phyloP scores from a whole-genome alignment of 2,888 invertebrate genomes.

The Augochlorella aurata region DNA sequence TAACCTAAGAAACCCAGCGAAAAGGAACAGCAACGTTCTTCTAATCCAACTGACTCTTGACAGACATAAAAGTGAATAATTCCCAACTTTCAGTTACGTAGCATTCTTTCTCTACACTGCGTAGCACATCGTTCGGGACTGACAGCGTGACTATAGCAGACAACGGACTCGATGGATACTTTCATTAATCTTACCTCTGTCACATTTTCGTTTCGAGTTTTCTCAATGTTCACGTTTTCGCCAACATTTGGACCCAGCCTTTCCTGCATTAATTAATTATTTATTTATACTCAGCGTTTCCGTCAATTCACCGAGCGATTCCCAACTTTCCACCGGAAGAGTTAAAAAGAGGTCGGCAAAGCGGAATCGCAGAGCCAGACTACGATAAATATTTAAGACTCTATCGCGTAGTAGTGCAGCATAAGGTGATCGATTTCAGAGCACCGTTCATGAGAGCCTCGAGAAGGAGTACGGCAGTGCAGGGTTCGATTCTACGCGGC shows the following conservation, averaged over 20 bases:
- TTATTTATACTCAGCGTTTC: too few species aligned
- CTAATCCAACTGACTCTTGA: neutral
- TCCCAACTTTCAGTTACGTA: neutral
- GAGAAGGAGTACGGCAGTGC: neutral
- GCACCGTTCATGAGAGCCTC: neutral
- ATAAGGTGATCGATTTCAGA: constrained; percentile 1
- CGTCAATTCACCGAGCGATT: neutral
- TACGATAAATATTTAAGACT: neutral
- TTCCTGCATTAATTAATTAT: too few species aligned
- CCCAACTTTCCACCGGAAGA: neutral
- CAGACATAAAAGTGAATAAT: too few species aligned
- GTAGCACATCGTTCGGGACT: neutral
- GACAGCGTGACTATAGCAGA: neutral
- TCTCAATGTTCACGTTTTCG: too few species aligned
- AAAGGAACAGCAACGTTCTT: neutral
- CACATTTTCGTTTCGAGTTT: neutral
- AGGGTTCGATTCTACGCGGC: neutral
- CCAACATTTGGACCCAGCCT: too few species aligned
- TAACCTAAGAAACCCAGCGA: neutral
- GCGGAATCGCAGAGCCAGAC: neutral
- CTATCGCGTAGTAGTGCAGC: neutral
- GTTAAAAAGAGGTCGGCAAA: neutral
- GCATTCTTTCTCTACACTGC: neutral
- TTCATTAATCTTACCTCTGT: neutral
- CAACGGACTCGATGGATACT: neutral